Conservation (phyloP, 2,113 vertebrate species). For the Protomyctophum bolini region DNA sequence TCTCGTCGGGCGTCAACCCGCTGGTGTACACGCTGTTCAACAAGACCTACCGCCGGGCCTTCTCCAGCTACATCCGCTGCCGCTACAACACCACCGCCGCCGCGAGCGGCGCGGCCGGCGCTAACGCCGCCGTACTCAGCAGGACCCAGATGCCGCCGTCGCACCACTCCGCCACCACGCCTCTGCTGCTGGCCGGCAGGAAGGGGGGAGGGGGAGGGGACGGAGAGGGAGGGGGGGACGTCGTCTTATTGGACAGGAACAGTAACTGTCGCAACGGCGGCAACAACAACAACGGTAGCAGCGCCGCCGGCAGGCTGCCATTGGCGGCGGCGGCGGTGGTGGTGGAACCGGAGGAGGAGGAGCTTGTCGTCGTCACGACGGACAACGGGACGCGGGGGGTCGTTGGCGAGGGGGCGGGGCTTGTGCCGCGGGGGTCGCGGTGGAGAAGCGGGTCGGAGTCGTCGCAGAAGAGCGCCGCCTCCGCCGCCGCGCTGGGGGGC, state of each 20-base stretch:
- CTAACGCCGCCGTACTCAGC: slow-evolving; percentile 36
- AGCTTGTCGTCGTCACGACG: slow-evolving; percentile 1
- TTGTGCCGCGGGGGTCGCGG: not conserved
- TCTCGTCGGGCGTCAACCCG: slow-evolving; percentile 96
- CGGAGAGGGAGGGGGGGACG: slow-evolving; percentile 66
- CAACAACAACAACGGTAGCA: not conserved
- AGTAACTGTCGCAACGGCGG: slow-evolving; percentile 77
- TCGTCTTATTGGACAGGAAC: slow-evolving; percentile 82
- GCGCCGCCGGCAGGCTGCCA: not conserved
- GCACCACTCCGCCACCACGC: slow-evolving; percentile 80
- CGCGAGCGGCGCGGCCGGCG: slow-evolving; percentile 32
- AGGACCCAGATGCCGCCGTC: slow-evolving; percentile 77
- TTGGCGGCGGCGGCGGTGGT: slow-evolving; percentile 18
- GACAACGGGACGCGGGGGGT: slow-evolving; percentile 58
- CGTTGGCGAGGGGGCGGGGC: not conserved
- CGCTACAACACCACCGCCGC: slow-evolving; percentile 75
- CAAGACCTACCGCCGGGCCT: slow-evolving; percentile 93
- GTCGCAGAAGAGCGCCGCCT: slow-evolving; percentile 79
- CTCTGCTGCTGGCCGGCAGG: slow-evolving; percentile 58
- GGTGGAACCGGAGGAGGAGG: slow-evolving; percentile 59
- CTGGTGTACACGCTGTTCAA: slow-evolving; percentile 98
- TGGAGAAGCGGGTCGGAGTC: slow-evolving; percentile 77
- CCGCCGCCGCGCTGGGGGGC: not conserved
- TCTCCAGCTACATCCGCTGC: slow-evolving; percentile 94
- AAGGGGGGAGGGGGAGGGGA: slow-evolving; percentile 30